These are phyloP conservation scores for Limnephilus rhombicus DNA, from an alignment of 2,888 invertebrate genomes.

Conservation along the genomic window DNA sequence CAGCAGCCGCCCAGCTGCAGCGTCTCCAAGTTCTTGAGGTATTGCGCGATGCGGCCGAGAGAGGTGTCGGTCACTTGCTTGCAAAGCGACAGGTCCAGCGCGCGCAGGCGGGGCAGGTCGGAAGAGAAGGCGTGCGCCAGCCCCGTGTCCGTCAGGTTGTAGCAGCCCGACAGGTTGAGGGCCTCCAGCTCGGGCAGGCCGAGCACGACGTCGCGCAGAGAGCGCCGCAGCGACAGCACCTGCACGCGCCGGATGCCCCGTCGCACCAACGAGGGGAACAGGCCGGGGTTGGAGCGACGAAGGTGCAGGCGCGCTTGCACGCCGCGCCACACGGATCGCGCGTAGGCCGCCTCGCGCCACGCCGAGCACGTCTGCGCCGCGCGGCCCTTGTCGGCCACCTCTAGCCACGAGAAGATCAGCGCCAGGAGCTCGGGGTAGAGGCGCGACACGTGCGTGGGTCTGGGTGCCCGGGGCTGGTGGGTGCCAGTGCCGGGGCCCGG, in stretches of 20 bases:
- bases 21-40: constrained; percentile 90
- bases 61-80: constrained; percentile 97
- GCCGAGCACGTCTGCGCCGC: constrained; percentile 93
- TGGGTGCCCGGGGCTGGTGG: constrained; percentile 73
- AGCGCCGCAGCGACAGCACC: constrained; percentile 89
- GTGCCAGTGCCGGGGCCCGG: constrained; percentile 80
- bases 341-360: constrained; percentile 96
- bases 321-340: constrained; percentile 95
- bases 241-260: constrained; percentile 94
- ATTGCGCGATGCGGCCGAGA: constrained; percentile 90
- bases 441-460: constrained; percentile 87
- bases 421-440: constrained; percentile 95
- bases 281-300: constrained; percentile 87
- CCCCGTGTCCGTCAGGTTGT: constrained; percentile 92
- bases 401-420: constrained; percentile 93
- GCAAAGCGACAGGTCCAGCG: constrained; percentile 93
- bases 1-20: constrained; percentile 95
- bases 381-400: constrained; percentile 91
- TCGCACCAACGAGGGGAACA: constrained; percentile 91
- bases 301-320: constrained; percentile 95
- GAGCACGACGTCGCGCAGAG: constrained; percentile 90
- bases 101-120: constrained; percentile 86
- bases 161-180: constrained; percentile 94
- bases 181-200: constrained; percentile 92
- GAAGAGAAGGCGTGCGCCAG: constrained; percentile 89